A percentile compares a stretch with the other conserved stretches of the same genome.
These are phyloP conservation scores for Spea multiplicata DNA, from an alignment of 2,113 vertebrate species.

Conservation along the genomic window DNA sequence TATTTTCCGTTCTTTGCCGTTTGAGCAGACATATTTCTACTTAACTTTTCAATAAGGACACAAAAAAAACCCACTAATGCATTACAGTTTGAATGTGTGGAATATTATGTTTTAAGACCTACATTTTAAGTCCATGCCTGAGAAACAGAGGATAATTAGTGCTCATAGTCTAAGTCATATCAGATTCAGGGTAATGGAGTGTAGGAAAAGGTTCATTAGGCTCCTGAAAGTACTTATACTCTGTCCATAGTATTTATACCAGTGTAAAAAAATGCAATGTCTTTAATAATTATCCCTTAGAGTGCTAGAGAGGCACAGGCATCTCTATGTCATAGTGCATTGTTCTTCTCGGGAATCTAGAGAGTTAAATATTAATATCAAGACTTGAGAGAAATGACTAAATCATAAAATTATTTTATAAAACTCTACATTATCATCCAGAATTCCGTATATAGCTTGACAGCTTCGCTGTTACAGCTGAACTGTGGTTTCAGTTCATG, in stretches of 20 bases:
- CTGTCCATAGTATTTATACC: slow-evolving; percentile 80
- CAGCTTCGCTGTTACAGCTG: background rate
- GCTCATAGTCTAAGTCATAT: slow-evolving; percentile 73
- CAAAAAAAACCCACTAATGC: slow-evolving; percentile 61
- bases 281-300: slow-evolving; percentile 57
- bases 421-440: slow-evolving; percentile 51
- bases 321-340: background rate
- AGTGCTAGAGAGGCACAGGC: background rate
- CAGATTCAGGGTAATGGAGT: slow-evolving; percentile 81
- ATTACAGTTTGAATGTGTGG: slow-evolving; percentile 62
- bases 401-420: slow-evolving; percentile 58
- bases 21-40: slow-evolving; percentile 56
- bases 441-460: slow-evolving; percentile 18
- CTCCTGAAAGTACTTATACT: slow-evolving; percentile 77
- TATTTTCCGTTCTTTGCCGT: slow-evolving; percentile 39
- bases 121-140: slow-evolving; percentile 68
- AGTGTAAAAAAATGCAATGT: slow-evolving; percentile 68
- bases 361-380: background rate
- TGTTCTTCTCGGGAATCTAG: background rate
- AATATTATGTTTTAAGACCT: slow-evolving; percentile 72
- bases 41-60: slow-evolving; percentile 68
- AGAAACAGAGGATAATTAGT: slow-evolving; percentile 76
- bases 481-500: slow-evolving; percentile 7
- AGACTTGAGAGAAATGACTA: slow-evolving; percentile 63
- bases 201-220: slow-evolving; percentile 82